phyloP scores from a whole-genome alignment of 64 coral and sea anemone genomes.

The Trachythela sp. region DNA sequence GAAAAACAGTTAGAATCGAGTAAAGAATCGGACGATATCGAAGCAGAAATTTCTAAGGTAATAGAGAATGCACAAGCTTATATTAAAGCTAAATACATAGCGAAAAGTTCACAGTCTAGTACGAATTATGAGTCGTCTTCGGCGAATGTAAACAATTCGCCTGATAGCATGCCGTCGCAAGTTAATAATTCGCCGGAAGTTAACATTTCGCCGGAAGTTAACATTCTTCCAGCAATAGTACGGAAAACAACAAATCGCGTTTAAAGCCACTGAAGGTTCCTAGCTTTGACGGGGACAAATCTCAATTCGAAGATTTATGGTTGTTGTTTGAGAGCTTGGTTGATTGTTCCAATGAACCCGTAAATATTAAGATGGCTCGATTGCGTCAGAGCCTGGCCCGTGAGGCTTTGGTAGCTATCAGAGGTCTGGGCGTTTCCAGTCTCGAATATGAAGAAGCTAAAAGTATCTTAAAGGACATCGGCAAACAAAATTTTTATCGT shows the following conservation, averaged over 20 bases:
- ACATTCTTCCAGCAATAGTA: too few species aligned
- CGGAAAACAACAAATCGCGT: too few species aligned
- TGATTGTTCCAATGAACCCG: conserved; percentile 16
- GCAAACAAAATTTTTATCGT: too few species aligned
- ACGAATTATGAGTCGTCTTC: neutral
- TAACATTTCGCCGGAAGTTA: too few species aligned
- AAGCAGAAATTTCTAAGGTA: conserved; percentile 12
- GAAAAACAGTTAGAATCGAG: too few species aligned
- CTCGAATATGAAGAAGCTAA: conserved; percentile 1
- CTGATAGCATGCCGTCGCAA: too few species aligned
- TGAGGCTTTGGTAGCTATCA: neutral
- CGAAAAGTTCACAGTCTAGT: neutral
- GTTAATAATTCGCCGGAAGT: too few species aligned
- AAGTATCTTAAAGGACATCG: too few species aligned
- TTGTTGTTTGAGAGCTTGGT: conserved; percentile 29
- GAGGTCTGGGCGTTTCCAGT: neutral
- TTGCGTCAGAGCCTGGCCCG: neutral
- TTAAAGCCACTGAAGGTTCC: conserved; percentile 19
- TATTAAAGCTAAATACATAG: neutral
- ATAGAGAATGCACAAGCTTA: conserved; percentile 8
- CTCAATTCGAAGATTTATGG: conserved; percentile 25
- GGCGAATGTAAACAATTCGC: neutral
- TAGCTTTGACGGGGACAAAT: conserved; percentile 18
- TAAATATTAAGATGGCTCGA: neutral
- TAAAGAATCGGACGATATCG: too few species aligned